Base-by-base conservation (phyloP, 2,888 invertebrate species). In the Spisula solida region DNA sequence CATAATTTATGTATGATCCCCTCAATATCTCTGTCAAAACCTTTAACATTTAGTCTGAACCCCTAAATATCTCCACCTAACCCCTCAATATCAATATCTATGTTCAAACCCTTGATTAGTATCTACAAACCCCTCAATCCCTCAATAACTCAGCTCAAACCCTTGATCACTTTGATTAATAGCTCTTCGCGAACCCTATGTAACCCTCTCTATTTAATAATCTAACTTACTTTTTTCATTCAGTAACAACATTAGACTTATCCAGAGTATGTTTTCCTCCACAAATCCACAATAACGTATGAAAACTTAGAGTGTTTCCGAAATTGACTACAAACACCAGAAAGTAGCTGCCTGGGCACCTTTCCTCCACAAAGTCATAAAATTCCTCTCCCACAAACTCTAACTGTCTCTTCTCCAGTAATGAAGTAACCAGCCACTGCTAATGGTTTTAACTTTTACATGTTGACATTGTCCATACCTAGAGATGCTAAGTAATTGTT, bases 401-500 rank as follows among this genome's bases (percentile, higher is more conserved):
- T 25, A 25, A 34, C 18, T 31, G 75, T 34, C 75, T 34, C 75
- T 75, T 83, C 70, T 75, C 70, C 29, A 75, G 75, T 66, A 80
- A 83, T 48, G 75, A 75, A 83, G 75, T 75, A 75, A 75, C 31
- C 83, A 75, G 29, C 55, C 56, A 34, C 78, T 41, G 8, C 8
- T 85, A 85, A 85, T 83, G 83, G 83, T 70, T 34, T 41, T 18
- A 75, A 70, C 66, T 48, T 41, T 75, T 75, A 75, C 75, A 83
- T 85, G 85, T 79, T 85, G 85, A 78, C 78, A 79, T 29, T 85
- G 85, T 55, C 85, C 85, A 34, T 20, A 55, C 78, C 41, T 48
- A 79, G 41, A 75, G 79, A 79, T 79, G 56, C 85, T 85, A 85
- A 85, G 85, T 85, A 85, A 85, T 85, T 85, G 82, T 87, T 81